Evolutionary conservation across 2,113 vertebrate genomes (phyloP).

Genomic region (Tragelaphus scriptus): DNA sequence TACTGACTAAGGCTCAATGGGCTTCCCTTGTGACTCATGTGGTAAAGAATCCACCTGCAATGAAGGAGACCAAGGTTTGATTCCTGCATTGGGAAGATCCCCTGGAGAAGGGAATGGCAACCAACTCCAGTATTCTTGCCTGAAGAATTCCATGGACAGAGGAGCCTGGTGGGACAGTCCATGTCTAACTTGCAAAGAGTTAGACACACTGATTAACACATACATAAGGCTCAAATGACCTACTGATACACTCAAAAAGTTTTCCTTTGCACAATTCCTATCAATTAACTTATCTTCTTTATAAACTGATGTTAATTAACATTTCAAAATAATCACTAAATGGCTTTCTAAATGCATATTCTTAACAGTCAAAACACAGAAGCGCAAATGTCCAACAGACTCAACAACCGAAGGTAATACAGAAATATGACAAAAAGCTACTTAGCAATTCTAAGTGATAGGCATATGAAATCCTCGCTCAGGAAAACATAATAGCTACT

Average conservation of each 20-base stretch:
- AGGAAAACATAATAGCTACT: not conserved
- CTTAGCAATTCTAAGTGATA: not conserved
- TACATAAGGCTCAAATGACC: not conserved
- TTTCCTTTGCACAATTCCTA: not conserved
- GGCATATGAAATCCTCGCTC: not conserved
- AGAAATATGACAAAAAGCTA: not conserved
- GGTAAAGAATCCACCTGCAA: not conserved
- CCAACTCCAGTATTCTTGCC: not conserved
- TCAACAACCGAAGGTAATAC: not conserved
- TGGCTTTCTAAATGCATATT: not conserved
- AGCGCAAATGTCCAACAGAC: not conserved
- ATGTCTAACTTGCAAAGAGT: not conserved
- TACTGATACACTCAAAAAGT: not conserved
- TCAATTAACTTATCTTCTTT: conserved; percentile 21
- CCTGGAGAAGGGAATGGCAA: not conserved
- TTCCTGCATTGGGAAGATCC: not conserved
- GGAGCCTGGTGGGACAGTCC: not conserved
- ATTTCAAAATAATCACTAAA: conserved; percentile 9
- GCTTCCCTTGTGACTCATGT: not conserved
- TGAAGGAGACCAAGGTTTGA: not conserved
- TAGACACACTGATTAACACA: not conserved
- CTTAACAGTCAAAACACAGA: not conserved
- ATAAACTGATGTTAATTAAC: not conserved
- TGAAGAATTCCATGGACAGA: not conserved
- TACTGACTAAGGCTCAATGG: not conserved